A percentile compares a stretch with the other conserved stretches of the same genome.
Evolutionary conservation across 2,888 invertebrate genomes (phyloP).

Genomic region (Caenorhabditis afra): DNA sequence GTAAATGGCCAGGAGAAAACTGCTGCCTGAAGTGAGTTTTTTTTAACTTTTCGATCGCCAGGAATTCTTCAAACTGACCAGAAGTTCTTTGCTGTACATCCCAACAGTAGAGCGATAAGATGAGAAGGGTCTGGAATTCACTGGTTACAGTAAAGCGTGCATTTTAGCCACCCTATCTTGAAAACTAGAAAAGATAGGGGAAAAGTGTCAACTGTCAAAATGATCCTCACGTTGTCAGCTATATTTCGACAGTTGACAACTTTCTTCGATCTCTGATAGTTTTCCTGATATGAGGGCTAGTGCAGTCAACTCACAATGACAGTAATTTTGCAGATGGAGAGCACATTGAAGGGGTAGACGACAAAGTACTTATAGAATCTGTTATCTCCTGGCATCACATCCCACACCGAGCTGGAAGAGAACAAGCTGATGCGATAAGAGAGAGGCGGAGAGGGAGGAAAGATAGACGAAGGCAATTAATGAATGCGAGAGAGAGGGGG

Average conservation of each 20-base stretch:
- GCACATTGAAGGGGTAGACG: constrained; percentile 58
- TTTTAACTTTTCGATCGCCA: neutral
- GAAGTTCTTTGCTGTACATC: constrained; percentile 35
- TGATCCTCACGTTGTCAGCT: no score
- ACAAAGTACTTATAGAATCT: constrained; percentile 58
- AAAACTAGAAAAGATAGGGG: no score
- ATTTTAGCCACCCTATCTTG: no score
- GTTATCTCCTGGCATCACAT: constrained; percentile 58
- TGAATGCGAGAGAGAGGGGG: constrained; percentile 29
- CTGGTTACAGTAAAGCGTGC: no score
- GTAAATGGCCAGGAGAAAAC: constrained; percentile 52
- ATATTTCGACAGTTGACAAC: no score
- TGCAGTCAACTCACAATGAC: constrained; percentile 39
- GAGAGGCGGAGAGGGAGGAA: neutral
- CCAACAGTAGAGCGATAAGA: constrained; percentile 43
- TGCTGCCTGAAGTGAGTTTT: constrained; percentile 20
- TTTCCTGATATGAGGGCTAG: no score
- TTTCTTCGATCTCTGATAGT: no score
- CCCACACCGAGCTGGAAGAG: constrained; percentile 33
- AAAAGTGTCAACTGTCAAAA: no score
- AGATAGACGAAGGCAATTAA: constrained; percentile 42
- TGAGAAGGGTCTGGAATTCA: constrained; percentile 39
- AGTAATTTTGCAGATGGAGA: constrained; percentile 47
- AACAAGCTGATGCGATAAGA: no score
- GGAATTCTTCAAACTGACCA: neutral